phyloP scores from a whole-genome alignment of 2,797 vertebrate species.

The Triplophysa yarkandensis region DNA sequence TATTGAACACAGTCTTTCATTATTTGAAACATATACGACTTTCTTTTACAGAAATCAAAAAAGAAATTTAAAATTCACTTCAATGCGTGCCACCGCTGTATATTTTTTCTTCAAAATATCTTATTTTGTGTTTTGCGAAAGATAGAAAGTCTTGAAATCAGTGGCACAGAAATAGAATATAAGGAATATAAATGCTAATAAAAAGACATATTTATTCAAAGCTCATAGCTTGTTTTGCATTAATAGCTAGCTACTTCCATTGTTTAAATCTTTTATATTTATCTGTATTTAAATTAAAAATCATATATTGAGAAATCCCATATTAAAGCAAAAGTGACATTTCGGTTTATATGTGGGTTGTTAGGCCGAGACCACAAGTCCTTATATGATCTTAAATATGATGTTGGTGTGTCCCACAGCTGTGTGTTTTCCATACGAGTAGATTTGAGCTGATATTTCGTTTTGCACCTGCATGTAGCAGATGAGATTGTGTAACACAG shows the following conservation, averaged over 20 bases:
- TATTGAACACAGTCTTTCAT: no score
- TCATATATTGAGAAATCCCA: background rate
- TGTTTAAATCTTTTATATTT: background rate
- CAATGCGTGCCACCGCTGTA: no score
- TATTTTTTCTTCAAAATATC: no score
- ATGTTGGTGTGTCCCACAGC: background rate
- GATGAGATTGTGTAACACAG: conserved; percentile 34
- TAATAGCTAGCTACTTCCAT: no score
- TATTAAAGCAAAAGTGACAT: background rate
- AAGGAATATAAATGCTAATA: no score
- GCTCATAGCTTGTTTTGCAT: background rate
- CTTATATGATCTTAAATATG: background rate
- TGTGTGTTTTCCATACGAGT: conserved; percentile 7
- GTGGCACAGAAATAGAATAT: background rate
- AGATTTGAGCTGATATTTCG: conserved; percentile 13
- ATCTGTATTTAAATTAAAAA: background rate
- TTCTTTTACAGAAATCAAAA: no score
- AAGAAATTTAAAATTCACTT: no score
- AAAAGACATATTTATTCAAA: no score
- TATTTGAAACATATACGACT: no score
- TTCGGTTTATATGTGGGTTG: no score
- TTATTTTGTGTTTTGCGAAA: no score
- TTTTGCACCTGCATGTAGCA: conserved; percentile 30
- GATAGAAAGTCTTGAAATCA: background rate
- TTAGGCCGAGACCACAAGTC: background rate